Base-by-base conservation (phyloP, 2,888 invertebrate genomes). In the Himalopsyche anomala region DNA sequence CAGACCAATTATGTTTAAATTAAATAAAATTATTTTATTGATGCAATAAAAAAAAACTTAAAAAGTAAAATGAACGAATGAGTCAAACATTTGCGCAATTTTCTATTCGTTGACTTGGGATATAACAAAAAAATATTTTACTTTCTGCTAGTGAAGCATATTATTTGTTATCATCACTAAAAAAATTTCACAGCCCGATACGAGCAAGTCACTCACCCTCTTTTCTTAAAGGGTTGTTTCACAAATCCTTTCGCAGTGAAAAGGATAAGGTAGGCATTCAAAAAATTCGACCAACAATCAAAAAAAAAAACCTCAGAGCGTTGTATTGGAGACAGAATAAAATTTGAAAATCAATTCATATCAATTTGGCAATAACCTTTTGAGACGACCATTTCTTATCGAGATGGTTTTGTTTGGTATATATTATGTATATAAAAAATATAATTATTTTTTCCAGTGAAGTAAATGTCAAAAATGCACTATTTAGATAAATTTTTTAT, bases 221-320 rank as follows among this genome's bases (percentile, higher is more conserved):
- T 36, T 74, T 74, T 74, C 36, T 74, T 62, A 62, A 62, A 74
- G 74, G 74, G 74, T 74, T 74, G 74, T 38, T 36, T 74, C 36
- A 36, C 74, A 74, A 74, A 74, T 74, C 74, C 38, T 12, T 74
- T 36, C 74, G 74, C 38, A 38, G 74, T 38, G 38, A 74, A 74
- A 74, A 38, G 74, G 38, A 36, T 38, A 74, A 28, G 74, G 74
- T 74, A 36, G 74, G 12, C 74, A 38, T 74, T 74, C 15, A 74
- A 15, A 38, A 51, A 74, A 74, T 36, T 74, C 74, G 12, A 36
- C 74, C 74, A 74, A 74, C 74, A 74, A 74, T 74, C 74, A 3
- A 36, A 74, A 12, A 74, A 36, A 74, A 38, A 69, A 69, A 69
- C 9, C 28, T 28, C 28, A 38, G 5, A 74, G 38, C 36, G 36